Conservation (phyloP, 1,140 invertebrate genomes). For the Drosophila orena region DNA sequence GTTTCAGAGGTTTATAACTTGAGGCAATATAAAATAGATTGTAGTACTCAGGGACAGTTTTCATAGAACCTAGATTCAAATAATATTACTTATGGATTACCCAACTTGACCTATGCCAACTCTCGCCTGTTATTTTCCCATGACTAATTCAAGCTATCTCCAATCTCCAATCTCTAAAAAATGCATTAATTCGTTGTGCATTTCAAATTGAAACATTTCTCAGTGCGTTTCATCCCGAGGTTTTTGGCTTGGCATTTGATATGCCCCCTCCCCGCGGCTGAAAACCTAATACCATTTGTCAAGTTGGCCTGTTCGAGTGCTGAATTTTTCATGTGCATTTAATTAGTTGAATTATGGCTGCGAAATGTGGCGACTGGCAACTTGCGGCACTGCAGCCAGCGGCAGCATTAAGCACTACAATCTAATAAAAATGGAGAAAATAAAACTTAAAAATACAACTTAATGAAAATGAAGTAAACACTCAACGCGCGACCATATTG, state of each 20-base stretch:
- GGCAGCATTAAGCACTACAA: slow-evolving; percentile 54
- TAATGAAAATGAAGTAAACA: slow-evolving; percentile 76
- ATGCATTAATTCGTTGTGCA: slow-evolving; percentile 64
- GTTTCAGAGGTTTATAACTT: background rate
- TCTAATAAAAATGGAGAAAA: slow-evolving; percentile 66
- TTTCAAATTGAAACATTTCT: slow-evolving; percentile 72
- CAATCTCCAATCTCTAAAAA: slow-evolving; percentile 58
- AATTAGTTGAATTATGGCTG: slow-evolving; percentile 83
- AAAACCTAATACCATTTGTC: slow-evolving; percentile 48
- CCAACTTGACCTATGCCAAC: background rate
- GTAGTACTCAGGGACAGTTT: too few species aligned
- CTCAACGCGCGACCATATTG: slow-evolving; percentile 67
- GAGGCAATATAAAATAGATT: background rate
- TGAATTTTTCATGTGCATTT: slow-evolving; percentile 84
- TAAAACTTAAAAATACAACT: slow-evolving; percentile 67
- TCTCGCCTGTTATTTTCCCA: slow-evolving; percentile 20
- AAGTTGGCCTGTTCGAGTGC: slow-evolving; percentile 77
- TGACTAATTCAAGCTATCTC: slow-evolving; percentile 35
- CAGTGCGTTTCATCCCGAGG: slow-evolving; percentile 56
- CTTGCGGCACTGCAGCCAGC: slow-evolving; percentile 18
- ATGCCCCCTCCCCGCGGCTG: background rate
- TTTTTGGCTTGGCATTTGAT: slow-evolving; percentile 58
- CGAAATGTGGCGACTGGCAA: slow-evolving; percentile 70
- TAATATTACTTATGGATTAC: too few species aligned
- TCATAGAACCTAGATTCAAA: too few species aligned